Conservation (phyloP, 2,888 invertebrate species). For the Papilio demoleus region DNA sequence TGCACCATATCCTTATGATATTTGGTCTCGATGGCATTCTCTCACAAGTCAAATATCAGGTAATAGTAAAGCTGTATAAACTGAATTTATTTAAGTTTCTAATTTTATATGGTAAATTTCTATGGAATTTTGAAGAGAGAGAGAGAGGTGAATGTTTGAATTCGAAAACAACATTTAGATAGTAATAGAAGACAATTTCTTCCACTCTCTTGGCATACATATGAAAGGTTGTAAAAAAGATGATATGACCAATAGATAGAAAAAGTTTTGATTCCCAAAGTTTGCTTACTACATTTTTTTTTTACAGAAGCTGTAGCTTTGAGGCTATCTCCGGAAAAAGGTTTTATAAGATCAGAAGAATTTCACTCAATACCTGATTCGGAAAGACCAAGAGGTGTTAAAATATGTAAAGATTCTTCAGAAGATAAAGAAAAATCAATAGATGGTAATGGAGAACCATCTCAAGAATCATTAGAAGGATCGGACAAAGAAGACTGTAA, state of each 20-base stretch:
- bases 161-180: too few relatives aligned
- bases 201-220: too few relatives aligned
- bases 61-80: constrained; percentile 50
- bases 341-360: constrained; percentile 91
- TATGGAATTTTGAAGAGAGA: not conserved
- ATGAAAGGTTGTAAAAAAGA: too few relatives aligned
- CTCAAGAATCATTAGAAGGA: constrained; percentile 25
- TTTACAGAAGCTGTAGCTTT: constrained; percentile 81
- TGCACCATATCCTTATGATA: constrained; percentile 96
- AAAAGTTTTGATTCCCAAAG: too few relatives aligned
- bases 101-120: not conserved
- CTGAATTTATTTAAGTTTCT: too few relatives aligned
- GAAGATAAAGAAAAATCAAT: constrained; percentile 48
- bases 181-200: too few relatives aligned
- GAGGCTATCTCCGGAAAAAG: constrained; percentile 88
- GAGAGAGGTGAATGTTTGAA: too few relatives aligned
- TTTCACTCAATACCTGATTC: constrained; percentile 88
- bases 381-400: constrained; percentile 85
- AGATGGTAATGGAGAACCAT: constrained; percentile 44
- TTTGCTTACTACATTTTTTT: not conserved
- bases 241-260: too few relatives aligned
- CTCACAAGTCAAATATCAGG: constrained; percentile 88
- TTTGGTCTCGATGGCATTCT: constrained; percentile 93
- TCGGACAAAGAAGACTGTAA: constrained; percentile 43
- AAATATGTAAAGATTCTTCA: constrained; percentile 47